These are phyloP conservation scores for Tapera naevia DNA, from an alignment of 2,797 vertebrate species.

Conservation along the genomic window DNA sequence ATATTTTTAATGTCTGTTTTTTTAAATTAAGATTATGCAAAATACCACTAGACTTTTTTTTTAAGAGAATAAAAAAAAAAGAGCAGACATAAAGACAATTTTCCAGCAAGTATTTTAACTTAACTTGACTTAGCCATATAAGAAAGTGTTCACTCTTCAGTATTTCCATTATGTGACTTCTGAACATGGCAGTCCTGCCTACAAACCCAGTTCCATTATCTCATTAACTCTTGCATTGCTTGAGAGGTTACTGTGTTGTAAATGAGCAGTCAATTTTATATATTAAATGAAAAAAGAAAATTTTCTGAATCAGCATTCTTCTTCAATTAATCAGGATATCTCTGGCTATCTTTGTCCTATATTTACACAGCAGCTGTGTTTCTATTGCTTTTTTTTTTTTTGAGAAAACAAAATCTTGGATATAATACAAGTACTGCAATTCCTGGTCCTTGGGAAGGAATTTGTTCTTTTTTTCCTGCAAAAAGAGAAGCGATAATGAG, in stretches of 20 bases:
- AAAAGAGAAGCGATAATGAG: background rate
- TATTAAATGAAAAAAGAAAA: background rate
- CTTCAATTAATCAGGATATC: background rate
- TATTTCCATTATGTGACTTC: background rate
- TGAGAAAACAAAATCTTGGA: background rate
- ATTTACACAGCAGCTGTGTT: background rate
- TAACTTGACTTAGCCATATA: background rate
- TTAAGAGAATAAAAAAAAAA: background rate
- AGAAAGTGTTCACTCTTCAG: background rate
- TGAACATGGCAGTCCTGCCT: background rate
- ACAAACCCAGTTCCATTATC: background rate
- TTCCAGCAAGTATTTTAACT: background rate
- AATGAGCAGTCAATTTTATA: background rate
- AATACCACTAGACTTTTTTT: background rate
- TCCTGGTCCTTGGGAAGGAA: background rate
- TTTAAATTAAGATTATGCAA: background rate
- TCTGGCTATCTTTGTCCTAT: background rate
- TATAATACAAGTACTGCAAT: background rate
- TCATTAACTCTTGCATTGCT: background rate
- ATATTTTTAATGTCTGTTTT: background rate
- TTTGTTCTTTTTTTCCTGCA: background rate
- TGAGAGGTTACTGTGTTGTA: background rate
- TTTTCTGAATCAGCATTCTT: background rate
- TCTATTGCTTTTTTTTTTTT: background rate
- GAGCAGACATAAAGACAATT: background rate